phyloP scores from a whole-genome alignment of 2,888 invertebrate genomes.

The Suillia variegata region DNA sequence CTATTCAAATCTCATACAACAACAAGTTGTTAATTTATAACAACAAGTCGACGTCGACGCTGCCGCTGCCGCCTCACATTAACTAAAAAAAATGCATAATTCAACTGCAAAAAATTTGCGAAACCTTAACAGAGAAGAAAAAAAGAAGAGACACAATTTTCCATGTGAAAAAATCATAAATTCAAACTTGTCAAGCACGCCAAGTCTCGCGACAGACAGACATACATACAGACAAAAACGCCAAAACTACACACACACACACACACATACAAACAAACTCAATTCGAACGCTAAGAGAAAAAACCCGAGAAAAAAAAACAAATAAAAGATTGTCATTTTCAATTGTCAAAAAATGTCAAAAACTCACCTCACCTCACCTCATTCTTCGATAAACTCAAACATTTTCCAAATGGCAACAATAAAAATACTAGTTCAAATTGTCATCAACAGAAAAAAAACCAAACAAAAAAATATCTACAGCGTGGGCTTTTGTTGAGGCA shows the following conservation, averaged over 20 bases:
- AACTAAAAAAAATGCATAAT: conserved; percentile 1
- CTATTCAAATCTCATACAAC: too few relatives aligned
- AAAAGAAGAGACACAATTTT: neutral
- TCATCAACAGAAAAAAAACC: too few relatives aligned
- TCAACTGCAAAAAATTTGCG: neutral
- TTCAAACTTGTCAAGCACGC: neutral
- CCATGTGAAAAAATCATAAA: neutral
- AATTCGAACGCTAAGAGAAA: too few relatives aligned
- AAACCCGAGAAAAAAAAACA: neutral
- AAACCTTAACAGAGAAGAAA: neutral
- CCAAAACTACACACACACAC: neutral
- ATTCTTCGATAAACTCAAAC: too few relatives aligned
- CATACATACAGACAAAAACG: neutral
- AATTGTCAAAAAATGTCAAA: neutral
- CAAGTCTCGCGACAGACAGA: neutral
- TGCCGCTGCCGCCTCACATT: too few relatives aligned
- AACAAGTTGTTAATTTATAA: too few relatives aligned
- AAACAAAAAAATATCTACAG: too few relatives aligned
- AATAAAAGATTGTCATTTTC: neutral
- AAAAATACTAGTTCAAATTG: too few relatives aligned
- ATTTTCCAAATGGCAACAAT: too few relatives aligned
- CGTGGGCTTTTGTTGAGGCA: neutral
- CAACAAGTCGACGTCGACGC: too few relatives aligned
- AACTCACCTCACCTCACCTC: too few relatives aligned
- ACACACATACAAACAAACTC: neutral